These are phyloP conservation scores for Gorsachius goisagi DNA, from an alignment of 2,113 vertebrate species.

Conservation along the genomic window DNA sequence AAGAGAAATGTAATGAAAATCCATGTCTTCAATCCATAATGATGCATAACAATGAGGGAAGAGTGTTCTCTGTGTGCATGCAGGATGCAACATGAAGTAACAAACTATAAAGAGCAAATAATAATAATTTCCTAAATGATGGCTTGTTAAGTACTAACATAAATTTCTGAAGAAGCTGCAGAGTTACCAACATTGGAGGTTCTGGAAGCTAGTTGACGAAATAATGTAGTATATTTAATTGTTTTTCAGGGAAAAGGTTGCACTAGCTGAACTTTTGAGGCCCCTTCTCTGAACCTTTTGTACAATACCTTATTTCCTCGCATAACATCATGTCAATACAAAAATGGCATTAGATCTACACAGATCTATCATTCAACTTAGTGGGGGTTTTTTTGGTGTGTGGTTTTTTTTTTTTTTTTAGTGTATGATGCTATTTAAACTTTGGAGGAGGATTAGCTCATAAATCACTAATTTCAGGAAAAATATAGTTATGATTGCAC, in stretches of 20 bases:
- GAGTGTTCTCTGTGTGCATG: background rate
- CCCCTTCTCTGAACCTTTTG: background rate
- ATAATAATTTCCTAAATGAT: background rate
- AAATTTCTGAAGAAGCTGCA: background rate
- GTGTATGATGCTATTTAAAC: background rate
- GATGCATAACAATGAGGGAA: background rate
- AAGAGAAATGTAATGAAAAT: background rate
- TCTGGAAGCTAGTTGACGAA: background rate
- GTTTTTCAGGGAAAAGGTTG: background rate
- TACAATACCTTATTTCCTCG: background rate
- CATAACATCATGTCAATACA: background rate
- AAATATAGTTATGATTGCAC: background rate
- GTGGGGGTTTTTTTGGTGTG: no score
- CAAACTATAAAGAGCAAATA: background rate
- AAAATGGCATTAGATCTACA: background rate
- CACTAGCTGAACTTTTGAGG: background rate
- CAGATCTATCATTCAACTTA: background rate
- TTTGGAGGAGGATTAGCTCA: background rate
- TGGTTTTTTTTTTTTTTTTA: background rate
- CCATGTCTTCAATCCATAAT: background rate
- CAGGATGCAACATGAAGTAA: background rate
- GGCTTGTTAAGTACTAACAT: background rate
- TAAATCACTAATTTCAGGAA: background rate
- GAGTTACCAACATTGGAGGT: background rate
- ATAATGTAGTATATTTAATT: background rate